phyloP scores from a whole-genome alignment of 2,113 vertebrate species.

The Lycaon pictus region DNA sequence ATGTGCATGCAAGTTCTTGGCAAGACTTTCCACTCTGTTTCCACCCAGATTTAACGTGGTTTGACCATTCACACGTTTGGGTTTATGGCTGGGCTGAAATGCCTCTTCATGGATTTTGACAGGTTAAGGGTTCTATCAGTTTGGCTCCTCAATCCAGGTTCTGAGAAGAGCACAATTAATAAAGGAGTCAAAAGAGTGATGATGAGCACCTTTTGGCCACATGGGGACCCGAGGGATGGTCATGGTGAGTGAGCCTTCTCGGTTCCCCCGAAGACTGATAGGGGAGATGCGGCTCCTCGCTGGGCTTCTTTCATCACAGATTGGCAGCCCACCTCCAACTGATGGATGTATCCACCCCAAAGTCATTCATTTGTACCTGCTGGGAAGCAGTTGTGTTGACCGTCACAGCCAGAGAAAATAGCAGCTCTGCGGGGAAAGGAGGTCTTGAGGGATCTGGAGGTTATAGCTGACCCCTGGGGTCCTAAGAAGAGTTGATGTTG shows the following conservation, averaged over 20 bases:
- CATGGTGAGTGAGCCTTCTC: background rate
- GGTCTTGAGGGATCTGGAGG: background rate
- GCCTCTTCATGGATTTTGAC: background rate
- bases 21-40: slow-evolving; percentile 13
- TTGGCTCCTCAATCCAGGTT: background rate
- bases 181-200: background rate
- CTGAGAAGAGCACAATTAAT: background rate
- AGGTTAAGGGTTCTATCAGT: background rate
- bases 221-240: accelerated
- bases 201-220: background rate
- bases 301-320: background rate
- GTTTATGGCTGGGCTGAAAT: background rate
- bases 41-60: background rate
- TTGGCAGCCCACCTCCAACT: background rate
- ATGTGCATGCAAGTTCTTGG: background rate
- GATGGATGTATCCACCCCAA: background rate
- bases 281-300: background rate
- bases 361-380: background rate
- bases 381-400: background rate
- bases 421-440: background rate
- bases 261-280: background rate
- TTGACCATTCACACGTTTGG: background rate
- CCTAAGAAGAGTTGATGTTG: background rate
- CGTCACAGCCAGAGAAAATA: background rate
- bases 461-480: background rate